Percentiles rank a stretch among this genome's conserved stretches.
Evolutionary conservation across 1,140 invertebrate genomes (phyloP).

Genomic region (Mycetomoellerius zeteki): DNA sequence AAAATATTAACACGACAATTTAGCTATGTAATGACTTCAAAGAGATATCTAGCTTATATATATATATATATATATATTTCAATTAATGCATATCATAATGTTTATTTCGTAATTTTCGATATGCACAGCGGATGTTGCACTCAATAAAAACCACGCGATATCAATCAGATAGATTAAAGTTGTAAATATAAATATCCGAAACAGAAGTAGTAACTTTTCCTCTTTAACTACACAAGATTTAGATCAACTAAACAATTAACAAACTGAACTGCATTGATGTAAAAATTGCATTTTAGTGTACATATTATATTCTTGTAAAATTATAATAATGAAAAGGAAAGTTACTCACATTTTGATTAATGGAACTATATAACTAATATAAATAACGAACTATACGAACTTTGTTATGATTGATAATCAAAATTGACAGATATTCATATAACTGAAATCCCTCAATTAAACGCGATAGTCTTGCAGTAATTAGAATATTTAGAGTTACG

Average conservation of each 20-base stretch:
- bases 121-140: not conserved
- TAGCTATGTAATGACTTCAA: constrained; percentile 44
- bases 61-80: too few relatives aligned
- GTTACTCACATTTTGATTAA: constrained; percentile 9
- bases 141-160: not conserved
- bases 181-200: constrained; percentile 12
- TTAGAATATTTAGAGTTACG: constrained; percentile 73
- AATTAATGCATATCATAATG: not conserved
- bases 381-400: not conserved
- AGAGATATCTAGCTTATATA: constrained; percentile 34
- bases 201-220: not conserved
- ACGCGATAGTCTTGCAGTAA: constrained; percentile 53
- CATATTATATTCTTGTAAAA: constrained; percentile 1
- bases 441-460: constrained; percentile 15
- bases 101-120: constrained; percentile 4
- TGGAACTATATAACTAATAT: not conserved
- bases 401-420: not conserved
- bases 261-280: not conserved
- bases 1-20: constrained; percentile 33
- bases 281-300: not conserved
- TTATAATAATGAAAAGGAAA: not conserved
- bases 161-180: not conserved
- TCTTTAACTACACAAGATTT: not conserved
- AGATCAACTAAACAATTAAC: not conserved
- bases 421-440: not conserved